These are phyloP conservation scores for Nanorana parkeri DNA, from an alignment of 2,113 vertebrate species.

Conservation along the genomic window DNA sequence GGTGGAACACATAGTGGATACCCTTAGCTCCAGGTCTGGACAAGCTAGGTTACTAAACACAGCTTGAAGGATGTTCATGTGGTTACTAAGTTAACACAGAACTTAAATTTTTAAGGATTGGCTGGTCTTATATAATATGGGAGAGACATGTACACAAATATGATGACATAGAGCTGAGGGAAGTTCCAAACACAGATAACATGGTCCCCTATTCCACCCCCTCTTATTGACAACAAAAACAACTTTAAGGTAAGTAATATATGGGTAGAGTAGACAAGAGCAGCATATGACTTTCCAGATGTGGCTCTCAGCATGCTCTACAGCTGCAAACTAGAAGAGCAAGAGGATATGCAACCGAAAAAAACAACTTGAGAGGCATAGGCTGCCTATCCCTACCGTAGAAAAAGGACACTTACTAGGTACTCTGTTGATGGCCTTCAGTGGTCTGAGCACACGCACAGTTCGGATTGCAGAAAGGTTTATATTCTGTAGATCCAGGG, in stretches of 20 bases:
- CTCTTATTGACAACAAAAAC: conserved; percentile 9
- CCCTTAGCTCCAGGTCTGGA: conserved; percentile 36
- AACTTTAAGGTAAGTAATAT: background rate
- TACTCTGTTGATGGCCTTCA: conserved; percentile 98
- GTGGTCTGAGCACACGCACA: conserved; percentile 91
- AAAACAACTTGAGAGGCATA: background rate
- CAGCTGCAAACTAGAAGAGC: background rate
- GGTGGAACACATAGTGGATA: conserved; percentile 29
- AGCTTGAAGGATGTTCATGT: background rate
- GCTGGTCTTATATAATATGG: background rate
- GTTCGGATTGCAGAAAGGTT: conserved; percentile 97
- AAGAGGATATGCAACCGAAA: background rate
- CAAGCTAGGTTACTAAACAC: background rate
- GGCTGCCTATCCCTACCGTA: background rate
- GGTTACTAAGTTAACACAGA: background rate
- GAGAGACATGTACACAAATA: background rate
- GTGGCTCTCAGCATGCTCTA: background rate
- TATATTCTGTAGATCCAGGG: conserved; percentile 97
- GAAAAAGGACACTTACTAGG: conserved; percentile 83
- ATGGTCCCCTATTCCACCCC: conserved; percentile 22
- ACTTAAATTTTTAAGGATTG: background rate
- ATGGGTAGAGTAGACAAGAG: background rate
- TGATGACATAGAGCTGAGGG: conserved; percentile 40
- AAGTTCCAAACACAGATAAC: conserved; percentile 12
- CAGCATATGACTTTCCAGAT: background rate